Evolutionary conservation across 2,113 vertebrate genomes (phyloP).

Genomic region (Ceratotherium simum): DNA sequence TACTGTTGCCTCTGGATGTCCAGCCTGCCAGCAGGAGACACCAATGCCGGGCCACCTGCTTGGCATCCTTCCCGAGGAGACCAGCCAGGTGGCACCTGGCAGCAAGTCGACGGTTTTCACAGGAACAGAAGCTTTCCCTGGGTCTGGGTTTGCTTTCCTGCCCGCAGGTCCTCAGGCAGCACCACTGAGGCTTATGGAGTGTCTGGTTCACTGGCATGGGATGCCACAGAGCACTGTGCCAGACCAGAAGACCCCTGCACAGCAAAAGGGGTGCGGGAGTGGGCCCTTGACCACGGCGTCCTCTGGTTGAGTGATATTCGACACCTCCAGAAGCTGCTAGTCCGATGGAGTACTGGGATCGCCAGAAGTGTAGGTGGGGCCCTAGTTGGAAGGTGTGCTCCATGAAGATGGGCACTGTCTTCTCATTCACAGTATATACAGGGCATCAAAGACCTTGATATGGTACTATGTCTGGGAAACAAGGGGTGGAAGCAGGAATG

Average conservation of each 20-base stretch:
- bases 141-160: background rate
- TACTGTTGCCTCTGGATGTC: fast-evolving
- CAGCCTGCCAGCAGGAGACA: background rate
- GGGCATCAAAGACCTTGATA: background rate
- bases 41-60: background rate
- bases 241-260: background rate
- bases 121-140: background rate
- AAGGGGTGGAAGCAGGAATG: too few relatives aligned
- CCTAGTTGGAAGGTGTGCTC: too few relatives aligned
- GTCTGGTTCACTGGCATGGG: background rate
- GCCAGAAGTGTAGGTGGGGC: too few relatives aligned
- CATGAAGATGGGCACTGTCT: background rate
- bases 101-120: fast-evolving
- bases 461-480: background rate
- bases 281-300: background rate
- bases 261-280: background rate
- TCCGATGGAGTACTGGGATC: fast-evolving
- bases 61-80: background rate
- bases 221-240: background rate
- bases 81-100: fast-evolving
- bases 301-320: fast-evolving
- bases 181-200: background rate
- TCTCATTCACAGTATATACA: fast-evolving
- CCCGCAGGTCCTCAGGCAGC: background rate
- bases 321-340: background rate